A percentile compares a stretch with the other conserved stretches of the same genome.
phyloP scores from a whole-genome alignment of 2,113 vertebrate species.

The Willisornis vidua region DNA sequence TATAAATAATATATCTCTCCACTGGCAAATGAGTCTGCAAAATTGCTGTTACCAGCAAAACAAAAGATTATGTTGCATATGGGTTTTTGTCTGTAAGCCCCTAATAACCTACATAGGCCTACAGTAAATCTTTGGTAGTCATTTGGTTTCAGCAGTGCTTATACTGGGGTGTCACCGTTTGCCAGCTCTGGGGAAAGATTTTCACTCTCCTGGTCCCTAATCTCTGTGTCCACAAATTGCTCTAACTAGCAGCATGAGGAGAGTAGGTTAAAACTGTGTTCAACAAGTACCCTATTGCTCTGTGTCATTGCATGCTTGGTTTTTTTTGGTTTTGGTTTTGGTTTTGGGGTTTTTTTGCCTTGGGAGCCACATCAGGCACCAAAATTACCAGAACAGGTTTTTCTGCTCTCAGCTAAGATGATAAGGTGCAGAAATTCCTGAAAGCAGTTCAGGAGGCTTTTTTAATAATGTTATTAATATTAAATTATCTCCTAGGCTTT shows the following conservation, averaged over 20 bases:
- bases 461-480: neutral
- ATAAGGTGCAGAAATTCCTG: neutral
- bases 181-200: neutral
- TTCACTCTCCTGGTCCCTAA: neutral
- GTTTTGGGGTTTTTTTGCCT: neutral
- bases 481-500: neutral
- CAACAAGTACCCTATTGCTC: neutral
- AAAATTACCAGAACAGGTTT: neutral
- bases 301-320: neutral
- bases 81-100: neutral
- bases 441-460: neutral
- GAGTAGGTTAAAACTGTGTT: neutral
- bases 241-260: neutral
- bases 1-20: neutral
- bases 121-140: neutral
- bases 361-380: neutral
- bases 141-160: neutral
- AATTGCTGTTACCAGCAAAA: neutral
- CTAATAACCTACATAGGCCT: neutral
- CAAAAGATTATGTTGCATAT: neutral
- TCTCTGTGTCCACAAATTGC: no score
- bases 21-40: neutral
- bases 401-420: neutral
- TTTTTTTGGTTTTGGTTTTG: neutral
- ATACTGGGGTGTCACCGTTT: neutral